Percentiles rank a stretch among this genome's conserved stretches.
These are phyloP conservation scores for Mormyrus proboscirostris DNA, from an alignment of 2,797 vertebrate species.

Conservation along the genomic window DNA sequence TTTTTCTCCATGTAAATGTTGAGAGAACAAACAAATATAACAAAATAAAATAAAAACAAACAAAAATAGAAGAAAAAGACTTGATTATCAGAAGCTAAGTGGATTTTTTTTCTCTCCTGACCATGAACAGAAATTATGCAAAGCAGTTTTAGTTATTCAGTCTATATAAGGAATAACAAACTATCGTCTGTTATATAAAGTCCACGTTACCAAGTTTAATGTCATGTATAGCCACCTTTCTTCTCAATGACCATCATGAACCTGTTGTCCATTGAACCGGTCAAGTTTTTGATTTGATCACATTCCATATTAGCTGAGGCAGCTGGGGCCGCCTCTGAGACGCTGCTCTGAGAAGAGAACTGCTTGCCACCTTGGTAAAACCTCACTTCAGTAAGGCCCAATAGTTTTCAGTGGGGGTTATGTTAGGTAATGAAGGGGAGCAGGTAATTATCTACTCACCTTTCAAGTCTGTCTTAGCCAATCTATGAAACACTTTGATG, in stretches of 20 bases:
- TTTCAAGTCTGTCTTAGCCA: too few relatives aligned
- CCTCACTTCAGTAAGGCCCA: neutral
- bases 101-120: neutral
- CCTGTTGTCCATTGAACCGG: neutral
- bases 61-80: neutral
- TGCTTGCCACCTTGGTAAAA: neutral
- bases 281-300: neutral
- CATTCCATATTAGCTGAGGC: neutral
- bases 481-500: neutral
- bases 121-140: neutral
- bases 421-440: neutral
- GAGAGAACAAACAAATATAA: neutral
- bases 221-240: neutral
- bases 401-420: neutral
- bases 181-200: neutral
- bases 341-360: neutral
- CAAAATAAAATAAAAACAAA: neutral
- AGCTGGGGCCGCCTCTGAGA: neutral
- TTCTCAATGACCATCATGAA: neutral
- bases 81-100: neutral
- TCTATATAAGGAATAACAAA: neutral
- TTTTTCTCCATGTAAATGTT: neutral
- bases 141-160: neutral
- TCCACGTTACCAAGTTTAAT: neutral
- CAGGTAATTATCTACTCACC: neutral